Evolutionary conservation across 2,113 vertebrate genomes (phyloP).

Genomic region (Origma solitaria): DNA sequence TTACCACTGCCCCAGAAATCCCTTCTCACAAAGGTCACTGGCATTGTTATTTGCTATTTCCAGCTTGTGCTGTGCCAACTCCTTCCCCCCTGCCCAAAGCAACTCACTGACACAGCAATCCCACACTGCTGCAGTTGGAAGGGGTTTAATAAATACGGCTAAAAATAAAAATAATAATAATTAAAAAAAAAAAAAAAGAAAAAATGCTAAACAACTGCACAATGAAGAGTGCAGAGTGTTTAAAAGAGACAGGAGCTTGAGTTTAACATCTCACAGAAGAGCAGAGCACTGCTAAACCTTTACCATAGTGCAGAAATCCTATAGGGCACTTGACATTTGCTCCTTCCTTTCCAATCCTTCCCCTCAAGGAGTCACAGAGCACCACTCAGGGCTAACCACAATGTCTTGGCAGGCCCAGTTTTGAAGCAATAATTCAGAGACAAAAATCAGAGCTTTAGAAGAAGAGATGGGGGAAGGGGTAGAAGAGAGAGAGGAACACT

Average conservation of each 20-base stretch:
- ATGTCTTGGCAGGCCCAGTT: neutral
- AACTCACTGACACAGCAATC: neutral
- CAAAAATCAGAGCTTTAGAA: neutral
- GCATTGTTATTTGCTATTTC: neutral
- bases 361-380: neutral
- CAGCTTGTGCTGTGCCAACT: neutral
- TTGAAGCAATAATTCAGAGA: neutral
- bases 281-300: neutral
- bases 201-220: neutral
- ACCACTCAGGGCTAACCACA: neutral
- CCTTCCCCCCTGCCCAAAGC: neutral
- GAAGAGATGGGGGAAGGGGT: neutral
- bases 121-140: neutral
- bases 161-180: no score
- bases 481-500: neutral
- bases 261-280: neutral
- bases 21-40: neutral
- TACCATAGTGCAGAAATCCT: neutral
- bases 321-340: neutral
- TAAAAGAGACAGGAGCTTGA: neutral
- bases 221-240: neutral
- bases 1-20: neutral
- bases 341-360: neutral
- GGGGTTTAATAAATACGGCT: neutral
- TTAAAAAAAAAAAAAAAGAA: neutral